Base-by-base conservation (phyloP, 2,113 vertebrate genomes). In the Nycticebus coucang region DNA sequence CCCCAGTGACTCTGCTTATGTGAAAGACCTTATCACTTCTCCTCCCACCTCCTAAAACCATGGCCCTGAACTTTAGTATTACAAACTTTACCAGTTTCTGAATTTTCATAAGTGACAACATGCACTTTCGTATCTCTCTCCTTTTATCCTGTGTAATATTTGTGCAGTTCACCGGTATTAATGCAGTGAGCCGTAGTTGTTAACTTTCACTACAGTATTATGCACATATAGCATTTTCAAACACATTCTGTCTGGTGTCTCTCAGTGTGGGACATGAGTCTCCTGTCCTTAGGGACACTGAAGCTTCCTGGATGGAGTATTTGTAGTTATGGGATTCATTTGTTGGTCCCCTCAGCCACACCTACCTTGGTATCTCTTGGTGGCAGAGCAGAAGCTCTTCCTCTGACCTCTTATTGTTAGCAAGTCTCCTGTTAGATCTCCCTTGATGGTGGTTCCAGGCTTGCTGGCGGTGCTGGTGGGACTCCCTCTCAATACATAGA, bases 1-100 rank as follows among this genome's bases (percentile, higher is more conserved):
- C 5, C 57, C 10, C 2, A 11, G 8, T 15, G 50, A 13, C 12
- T 15, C 19, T 4, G 2, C 22, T 9, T 13, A 22, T 53, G 0
- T 11, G 37, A 41, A 3, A 30, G 5, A 4, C 30, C 35, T 35
- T 8, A 72, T 17, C 17, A 35, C 21, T 14, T 81, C 10, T 33
- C 19, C 17, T 11, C 15, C 4, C 22, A 35, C 9, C 41, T 35
- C 30, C 12, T 13, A 18, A 19, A 77, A 14, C 30, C 21, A 7
- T 12, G n/a, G 0, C 10, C 5, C 4, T 86, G 28, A 37, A 12
- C 53, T 93, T 74, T 81, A n/a, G 64, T 6, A 12, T 45, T 82
- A 12, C 9, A 55, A 35, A 0, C 2, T 80, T 24, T 41, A 21
- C 0, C 33, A 53, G 0, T 50, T 59, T 66, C 68, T 83, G 77